Base-by-base conservation (phyloP, 2,888 invertebrate genomes). In the Agelastica alni region DNA sequence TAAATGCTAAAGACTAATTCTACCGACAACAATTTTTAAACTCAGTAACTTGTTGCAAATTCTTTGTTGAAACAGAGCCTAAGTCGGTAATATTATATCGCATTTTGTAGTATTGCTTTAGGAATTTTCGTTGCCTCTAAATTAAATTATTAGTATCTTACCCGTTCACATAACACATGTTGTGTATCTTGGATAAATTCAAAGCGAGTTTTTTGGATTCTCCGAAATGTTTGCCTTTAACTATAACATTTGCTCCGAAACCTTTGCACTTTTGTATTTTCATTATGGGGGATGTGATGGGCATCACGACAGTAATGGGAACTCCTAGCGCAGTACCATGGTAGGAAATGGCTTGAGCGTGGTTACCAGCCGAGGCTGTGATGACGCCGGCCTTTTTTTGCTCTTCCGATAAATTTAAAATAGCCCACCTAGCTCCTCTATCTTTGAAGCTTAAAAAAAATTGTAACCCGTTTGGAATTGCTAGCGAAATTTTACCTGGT, bases 161-260 rank as follows among this genome's bases (percentile, higher is more conserved):
- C 10, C 36, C 93, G 76, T 95, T 95, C 20, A 95, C 87, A 68
- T 94, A 95, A 18, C 84, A 81, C 44, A 14, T 36, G 13, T 82
- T 82, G 43, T 81, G 79, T 48, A 89, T 86, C 65, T 84, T 83
- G 0, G 87, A 85, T 58, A 91, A 75, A 57, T 77, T 80, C 81
- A 93, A 83, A 0, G 94, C 94, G 64, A 85, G 79, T 36, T 79
- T 78, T 72, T 91, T 92, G 0, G 87, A 78, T 68, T 87, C 86
- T 51, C 75, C 74, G 62, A 87, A 77, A 65, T 81, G 81, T n/a
- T 68, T 69, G 5, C 89, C 89, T 52, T 84, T 79, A 0, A 88
- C 77, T 9, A 88, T 73, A 10, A 89, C 85, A 53, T 81, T 84
- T 12, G 88, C 88, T 1, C 87, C 87, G 57, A 81, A 80, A 28